A percentile compares a stretch with the other conserved stretches of the same genome.
Evolutionary conservation across 2,797 vertebrate genomes (phyloP).

Genomic region (Amazonetta brasiliensis): DNA sequence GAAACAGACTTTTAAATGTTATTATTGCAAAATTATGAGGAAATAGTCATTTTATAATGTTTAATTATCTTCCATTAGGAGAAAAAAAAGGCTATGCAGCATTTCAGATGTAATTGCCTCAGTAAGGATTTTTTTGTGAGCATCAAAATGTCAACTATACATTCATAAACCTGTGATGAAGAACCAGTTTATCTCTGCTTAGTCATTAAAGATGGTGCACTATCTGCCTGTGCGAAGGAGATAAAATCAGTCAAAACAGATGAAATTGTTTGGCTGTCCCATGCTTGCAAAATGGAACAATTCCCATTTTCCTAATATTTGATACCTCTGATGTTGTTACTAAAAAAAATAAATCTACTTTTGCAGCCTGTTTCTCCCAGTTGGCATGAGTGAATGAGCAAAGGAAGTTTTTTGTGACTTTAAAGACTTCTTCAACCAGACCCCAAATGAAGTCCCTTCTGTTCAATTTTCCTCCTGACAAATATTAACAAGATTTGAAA

Average conservation of each 20-base stretch:
- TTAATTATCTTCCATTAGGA: slow-evolving; percentile 7
- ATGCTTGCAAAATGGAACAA: not conserved
- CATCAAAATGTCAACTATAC: not conserved
- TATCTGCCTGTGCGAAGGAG: not conserved
- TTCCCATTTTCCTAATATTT: not conserved
- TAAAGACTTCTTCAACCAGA: not conserved
- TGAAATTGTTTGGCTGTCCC: not conserved
- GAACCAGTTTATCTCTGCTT: not conserved
- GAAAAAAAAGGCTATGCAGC: not conserved
- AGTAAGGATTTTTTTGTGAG: not conserved
- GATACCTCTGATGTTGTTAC: not conserved
- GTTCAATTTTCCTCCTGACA: not conserved
- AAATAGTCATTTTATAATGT: slow-evolving; percentile 10
- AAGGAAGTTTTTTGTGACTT: not conserved
- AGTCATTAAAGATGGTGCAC: not conserved
- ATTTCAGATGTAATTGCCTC: not conserved
- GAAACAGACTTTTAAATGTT: not conserved
- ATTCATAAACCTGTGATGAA: not conserved
- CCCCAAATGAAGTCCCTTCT: not conserved
- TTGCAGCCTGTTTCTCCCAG: not conserved
- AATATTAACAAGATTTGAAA: not conserved
- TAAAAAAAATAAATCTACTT: not conserved
- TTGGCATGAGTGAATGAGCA: not conserved
- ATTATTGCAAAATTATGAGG: slow-evolving; percentile 16
- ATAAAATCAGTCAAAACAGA: not conserved